phyloP scores from a whole-genome alignment of 2,113 vertebrate species.

The Microtus montanus region DNA sequence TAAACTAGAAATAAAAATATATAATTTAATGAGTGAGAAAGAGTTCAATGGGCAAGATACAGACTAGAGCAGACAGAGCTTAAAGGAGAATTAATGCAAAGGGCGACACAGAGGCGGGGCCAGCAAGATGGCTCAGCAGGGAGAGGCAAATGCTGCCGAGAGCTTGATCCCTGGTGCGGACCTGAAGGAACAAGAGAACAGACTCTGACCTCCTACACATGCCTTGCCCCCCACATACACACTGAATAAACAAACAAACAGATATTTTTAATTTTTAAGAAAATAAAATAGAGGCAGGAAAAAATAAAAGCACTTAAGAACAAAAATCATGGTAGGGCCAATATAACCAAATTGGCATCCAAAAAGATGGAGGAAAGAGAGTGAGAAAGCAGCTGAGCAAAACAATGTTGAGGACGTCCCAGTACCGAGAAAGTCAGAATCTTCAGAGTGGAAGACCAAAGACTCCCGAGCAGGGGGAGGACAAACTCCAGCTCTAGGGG shows the following conservation, averaged over 20 bases:
- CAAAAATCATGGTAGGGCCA: not conserved
- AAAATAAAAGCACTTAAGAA: not conserved
- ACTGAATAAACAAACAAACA: not conserved
- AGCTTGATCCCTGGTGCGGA: not conserved
- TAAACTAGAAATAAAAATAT: not conserved
- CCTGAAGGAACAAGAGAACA: not conserved
- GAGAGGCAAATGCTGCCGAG: not conserved
- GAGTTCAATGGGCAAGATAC: not conserved
- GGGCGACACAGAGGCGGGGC: not conserved
- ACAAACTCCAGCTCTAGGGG: not conserved
- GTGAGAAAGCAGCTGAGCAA: not conserved
- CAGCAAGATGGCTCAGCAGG: not conserved
- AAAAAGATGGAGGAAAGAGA: not conserved
- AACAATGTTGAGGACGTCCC: not conserved
- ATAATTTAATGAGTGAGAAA: slow-evolving; percentile 44
- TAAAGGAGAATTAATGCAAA: not conserved
- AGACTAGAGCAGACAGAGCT: not conserved
- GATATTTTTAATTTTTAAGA: not conserved
- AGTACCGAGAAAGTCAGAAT: not conserved
- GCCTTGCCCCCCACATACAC: not conserved
- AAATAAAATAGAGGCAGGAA: not conserved
- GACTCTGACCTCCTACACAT: not conserved
- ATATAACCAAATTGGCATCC: not conserved
- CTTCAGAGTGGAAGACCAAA: not conserved
- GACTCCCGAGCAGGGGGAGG: not conserved